These are phyloP conservation scores for Jordanella pulchra DNA, from an alignment of 2,797 vertebrate genomes.

Conservation along the genomic window DNA sequence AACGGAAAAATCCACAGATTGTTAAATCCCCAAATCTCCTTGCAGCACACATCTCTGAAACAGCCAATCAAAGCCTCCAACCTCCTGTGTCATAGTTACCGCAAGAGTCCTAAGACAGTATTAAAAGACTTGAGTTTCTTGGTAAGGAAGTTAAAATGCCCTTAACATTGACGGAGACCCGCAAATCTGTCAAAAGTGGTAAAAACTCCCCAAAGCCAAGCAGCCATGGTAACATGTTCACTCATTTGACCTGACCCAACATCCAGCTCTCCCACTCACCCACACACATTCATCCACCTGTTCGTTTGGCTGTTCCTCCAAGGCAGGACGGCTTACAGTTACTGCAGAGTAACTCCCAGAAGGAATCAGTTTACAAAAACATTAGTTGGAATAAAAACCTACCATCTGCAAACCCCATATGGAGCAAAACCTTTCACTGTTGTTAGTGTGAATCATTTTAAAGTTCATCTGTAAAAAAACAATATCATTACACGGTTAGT, in stretches of 20 bases:
- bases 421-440: background rate
- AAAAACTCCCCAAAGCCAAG: constrained; percentile 59
- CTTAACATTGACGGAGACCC: constrained; percentile 46
- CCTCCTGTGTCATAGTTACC: constrained; percentile 21
- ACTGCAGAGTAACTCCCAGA: constrained; percentile 27
- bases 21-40: constrained; percentile 67
- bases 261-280: constrained; percentile 45
- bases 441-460: background rate
- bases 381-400: constrained; percentile 2
- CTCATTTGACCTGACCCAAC: constrained; percentile 66
- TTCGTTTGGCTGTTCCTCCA: constrained; percentile 34
- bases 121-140: constrained; percentile 16
- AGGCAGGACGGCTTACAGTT: constrained; percentile 44
- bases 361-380: constrained; percentile 5
- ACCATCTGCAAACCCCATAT: background rate
- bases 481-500: background rate
- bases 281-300: constrained; percentile 51
- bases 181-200: constrained; percentile 64
- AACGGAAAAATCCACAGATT: constrained; percentile 60
- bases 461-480: background rate
- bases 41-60: constrained; percentile 18
- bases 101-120: constrained; percentile 15
- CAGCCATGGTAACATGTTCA: constrained; percentile 69
- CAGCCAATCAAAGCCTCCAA: constrained; percentile 43
- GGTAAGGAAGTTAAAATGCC: constrained; percentile 14